phyloP scores from a whole-genome alignment of 2,797 vertebrate species.

The Danio choprae region DNA sequence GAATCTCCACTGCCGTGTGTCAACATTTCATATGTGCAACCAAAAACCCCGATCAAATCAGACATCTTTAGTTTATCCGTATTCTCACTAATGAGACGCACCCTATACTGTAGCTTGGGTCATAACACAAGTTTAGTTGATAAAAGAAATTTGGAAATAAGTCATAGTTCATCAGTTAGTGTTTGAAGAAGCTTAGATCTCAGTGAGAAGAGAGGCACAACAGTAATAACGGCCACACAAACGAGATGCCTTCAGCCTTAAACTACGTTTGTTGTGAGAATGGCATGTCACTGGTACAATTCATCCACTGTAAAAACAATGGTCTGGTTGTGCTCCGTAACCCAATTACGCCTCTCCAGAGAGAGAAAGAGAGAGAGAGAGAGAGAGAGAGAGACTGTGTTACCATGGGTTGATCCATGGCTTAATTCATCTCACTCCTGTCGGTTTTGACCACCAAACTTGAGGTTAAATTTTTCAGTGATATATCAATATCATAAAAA shows the following conservation, averaged over 20 bases:
- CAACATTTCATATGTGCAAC: not conserved
- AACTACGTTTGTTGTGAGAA: slow-evolving; percentile 79
- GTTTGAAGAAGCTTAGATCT: slow-evolving; percentile 59
- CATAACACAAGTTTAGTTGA: slow-evolving; percentile 69
- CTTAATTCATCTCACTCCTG: slow-evolving; percentile 75
- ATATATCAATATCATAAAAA: not conserved
- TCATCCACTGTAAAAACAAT: slow-evolving; percentile 87
- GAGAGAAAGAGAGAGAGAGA: slow-evolving; percentile 74
- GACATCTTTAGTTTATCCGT: not conserved
- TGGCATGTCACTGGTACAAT: slow-evolving; percentile 83
- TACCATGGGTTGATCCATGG: slow-evolving; percentile 81
- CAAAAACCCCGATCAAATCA: slow-evolving; percentile 1
- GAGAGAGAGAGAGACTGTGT: slow-evolving; percentile 80
- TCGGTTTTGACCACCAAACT: slow-evolving; percentile 55
- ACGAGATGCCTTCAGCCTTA: slow-evolving; percentile 55
- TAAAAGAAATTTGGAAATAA: slow-evolving; percentile 75
- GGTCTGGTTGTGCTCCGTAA: slow-evolving; percentile 83
- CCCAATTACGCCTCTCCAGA: slow-evolving; percentile 83
- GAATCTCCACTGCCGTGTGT: not conserved
- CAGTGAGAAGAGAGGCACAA: slow-evolving; percentile 18
- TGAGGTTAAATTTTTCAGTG: slow-evolving; percentile 15
- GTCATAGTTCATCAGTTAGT: slow-evolving; percentile 78
- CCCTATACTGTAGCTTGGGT: slow-evolving; percentile 51
- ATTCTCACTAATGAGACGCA: slow-evolving; percentile 9
- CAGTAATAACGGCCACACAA: slow-evolving; percentile 26